phyloP scores from a whole-genome alignment of 2,888 invertebrate genomes.

The Tachina lurida region DNA sequence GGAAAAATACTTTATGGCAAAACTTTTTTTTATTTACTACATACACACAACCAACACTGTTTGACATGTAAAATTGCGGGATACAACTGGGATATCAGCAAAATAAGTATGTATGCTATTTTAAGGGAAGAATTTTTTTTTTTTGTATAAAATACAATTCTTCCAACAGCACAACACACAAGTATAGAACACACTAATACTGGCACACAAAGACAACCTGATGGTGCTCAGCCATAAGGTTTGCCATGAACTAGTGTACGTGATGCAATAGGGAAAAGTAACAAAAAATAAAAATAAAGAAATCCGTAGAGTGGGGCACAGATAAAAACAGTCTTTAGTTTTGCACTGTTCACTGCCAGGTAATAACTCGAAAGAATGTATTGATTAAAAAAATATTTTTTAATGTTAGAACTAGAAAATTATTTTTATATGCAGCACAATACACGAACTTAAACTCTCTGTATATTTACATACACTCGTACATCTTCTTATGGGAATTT shows the following conservation, averaged over 20 bases:
- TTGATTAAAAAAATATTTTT: too few species aligned
- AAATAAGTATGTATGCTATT: constrained; percentile 60
- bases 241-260: constrained; percentile 27
- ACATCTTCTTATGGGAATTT: too few species aligned
- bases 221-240: background rate
- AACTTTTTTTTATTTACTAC: background rate
- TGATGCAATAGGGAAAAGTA: constrained; percentile 4
- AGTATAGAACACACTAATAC: background rate
- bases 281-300: background rate
- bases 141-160: constrained; percentile 14
- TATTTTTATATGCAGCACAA: too few species aligned
- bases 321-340: too few species aligned
- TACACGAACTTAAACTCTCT: too few species aligned
- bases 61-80: constrained; percentile 79
- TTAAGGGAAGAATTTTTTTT: constrained; percentile 34
- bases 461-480: too few species aligned
- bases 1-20: too few species aligned
- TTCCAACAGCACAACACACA: background rate
- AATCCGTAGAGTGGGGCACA: background rate
- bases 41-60: constrained; percentile 66
- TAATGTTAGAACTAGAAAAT: too few species aligned
- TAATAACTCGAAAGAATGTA: too few species aligned
- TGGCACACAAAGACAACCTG: background rate
- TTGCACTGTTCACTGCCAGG: too few species aligned
- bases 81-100: constrained; percentile 78